Evolutionary conservation across 2,113 vertebrate genomes (phyloP), one percentile per base, ranked within the genome.

Genomic region (Pomatorhinus ruficollis): DNA sequence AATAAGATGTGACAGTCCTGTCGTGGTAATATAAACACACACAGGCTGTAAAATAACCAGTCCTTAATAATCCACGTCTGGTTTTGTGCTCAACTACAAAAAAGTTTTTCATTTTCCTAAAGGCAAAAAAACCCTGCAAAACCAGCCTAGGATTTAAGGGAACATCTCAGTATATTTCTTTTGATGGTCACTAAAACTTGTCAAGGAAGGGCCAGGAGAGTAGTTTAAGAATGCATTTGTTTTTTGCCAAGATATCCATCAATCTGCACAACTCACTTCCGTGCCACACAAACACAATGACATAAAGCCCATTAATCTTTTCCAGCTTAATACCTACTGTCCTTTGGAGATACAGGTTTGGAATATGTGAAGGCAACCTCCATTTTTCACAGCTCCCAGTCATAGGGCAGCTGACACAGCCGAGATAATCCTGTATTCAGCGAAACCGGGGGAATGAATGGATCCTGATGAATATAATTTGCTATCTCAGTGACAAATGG

Each of bases 371-470:
- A 96, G 93, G 91, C 66, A 30, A 97, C 96, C 97, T 98, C 97
- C 84, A 98, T 98, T 97, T 97, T 96, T 97, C 97, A 97, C 30
- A 90, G 90, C 76, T 97, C 90, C 95, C 91, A 97, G 97, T 97
- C 95, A 96, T 40, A 93, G 96, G 97, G 97, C 95, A 97, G 97
- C 97, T 98, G 96, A 98, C 97, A 98, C 90, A 97, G 98, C 90
- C 92, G 92, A 91, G 97, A 98, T 98, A 98, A 98, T 97, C 93
- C 95, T 94, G 94, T 94, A 95, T 97, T 98, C 98, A 98, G 98
- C 42, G 10, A 95, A 97, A 97, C 87, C 3, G 1, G 65, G 89
- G 93, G 88, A 96, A 97, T 98, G 97, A 97, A 97, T 97, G 94
- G 90, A 88, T 97, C 97, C 91, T 97, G 97, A 98, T 98, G 93